Evolutionary conservation across 1,140 invertebrate species (phyloP).

Genomic region (Caenorhabditis remanei): DNA sequence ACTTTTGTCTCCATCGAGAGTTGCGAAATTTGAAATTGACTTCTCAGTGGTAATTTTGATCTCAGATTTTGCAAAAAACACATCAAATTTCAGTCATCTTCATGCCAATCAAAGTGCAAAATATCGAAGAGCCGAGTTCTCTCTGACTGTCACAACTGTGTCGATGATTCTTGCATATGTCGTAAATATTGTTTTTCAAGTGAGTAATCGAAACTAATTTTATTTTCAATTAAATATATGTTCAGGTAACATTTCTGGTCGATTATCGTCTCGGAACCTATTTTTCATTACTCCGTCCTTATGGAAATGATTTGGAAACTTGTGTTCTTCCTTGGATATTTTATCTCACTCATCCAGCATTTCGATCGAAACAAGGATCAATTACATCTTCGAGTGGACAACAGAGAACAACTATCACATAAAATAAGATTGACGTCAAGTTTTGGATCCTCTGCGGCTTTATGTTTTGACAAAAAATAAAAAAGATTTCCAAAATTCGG

Average conservation of each 20-base stretch:
- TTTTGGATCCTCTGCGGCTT: too few relatives aligned
- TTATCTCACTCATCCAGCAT: slow-evolving; percentile 27
- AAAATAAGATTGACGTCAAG: neutral
- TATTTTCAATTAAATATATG: neutral
- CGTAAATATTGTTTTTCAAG: neutral
- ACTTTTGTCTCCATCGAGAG: neutral
- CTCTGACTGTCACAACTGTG: neutral
- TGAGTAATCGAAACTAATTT: neutral
- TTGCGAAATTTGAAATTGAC: neutral
- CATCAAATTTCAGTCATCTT: too few relatives aligned
- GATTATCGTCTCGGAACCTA: neutral
- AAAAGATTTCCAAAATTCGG: too few relatives aligned
- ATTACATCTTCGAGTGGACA: neutral
- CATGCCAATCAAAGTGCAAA: neutral
- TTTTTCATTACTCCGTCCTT: neutral
- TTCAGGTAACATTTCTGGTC: neutral
- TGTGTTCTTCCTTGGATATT: slow-evolving; percentile 4
- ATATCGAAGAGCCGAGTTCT: neutral
- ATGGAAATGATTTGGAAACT: slow-evolving; percentile 10
- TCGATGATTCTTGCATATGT: neutral
- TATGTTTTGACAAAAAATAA: too few relatives aligned
- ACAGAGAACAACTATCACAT: neutral
- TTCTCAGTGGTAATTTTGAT: neutral
- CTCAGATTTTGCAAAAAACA: neutral
- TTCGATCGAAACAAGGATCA: neutral